Base-by-base conservation (phyloP, 2,797 vertebrate species). In the Antennarius maculatus region DNA sequence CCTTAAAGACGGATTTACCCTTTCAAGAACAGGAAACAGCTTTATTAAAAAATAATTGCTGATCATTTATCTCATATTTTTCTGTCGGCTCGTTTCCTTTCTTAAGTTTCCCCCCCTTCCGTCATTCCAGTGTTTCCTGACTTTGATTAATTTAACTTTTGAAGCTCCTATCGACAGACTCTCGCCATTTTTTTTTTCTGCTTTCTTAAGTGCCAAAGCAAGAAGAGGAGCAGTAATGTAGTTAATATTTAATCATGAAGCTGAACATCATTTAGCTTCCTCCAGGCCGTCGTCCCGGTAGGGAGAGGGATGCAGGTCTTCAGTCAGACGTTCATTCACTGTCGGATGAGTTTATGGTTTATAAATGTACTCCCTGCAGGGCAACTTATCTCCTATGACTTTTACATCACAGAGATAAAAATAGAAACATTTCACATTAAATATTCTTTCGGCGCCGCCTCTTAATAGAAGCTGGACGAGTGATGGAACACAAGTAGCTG, bases 191-290 rank as follows among this genome's bases (percentile, higher is more conserved):
- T 16, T 53, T 73, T 78, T 69, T 27, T 71, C 55, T 61, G 52
- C 48, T 28, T 53, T 31, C 60, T 13, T 39, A 48, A 46, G 59
- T 31, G 48, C 39, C 75, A 69, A 47, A 81, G 71, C 69, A 43
- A 71, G n/a, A 29, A 52, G 67, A 84, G 72, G 54, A 71, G 81
- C 77, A 81, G 73, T 80, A 82, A 86, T 57, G 47, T 17, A 7
- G 60, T 91, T 79, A 86, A 90, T 88, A 86, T 88, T 90, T 87
- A 70, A 90, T 81, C 42, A 16, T 52, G 50, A 23, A 45, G 52
- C 49, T 49, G 62, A 79, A 71, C 74, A 76, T 75, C 65, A 15
- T 88, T 81, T 83, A 76, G 79, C 66, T 39, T 75, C 59, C 61
- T 57, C 61, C 54, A 52, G 69, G 75, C 60, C 65, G 39, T 1